Evolutionary conservation across 1,140 invertebrate species (phyloP).

Genomic region (Cyphomyrmex costatus): DNA sequence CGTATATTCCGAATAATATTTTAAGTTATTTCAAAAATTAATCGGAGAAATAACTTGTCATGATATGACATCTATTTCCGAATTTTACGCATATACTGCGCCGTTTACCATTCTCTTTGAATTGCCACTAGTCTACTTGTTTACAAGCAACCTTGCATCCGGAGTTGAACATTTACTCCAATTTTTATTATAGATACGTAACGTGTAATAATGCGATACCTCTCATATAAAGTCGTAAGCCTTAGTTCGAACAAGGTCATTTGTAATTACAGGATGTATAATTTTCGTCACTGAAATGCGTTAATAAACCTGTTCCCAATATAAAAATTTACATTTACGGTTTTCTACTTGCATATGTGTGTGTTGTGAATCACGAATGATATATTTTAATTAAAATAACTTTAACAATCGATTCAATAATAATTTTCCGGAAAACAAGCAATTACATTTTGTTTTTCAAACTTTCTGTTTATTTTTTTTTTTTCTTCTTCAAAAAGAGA

Average conservation of each 20-base stretch:
- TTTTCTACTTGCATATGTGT: slow-evolving; percentile 17
- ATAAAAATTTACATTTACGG: slow-evolving; percentile 57
- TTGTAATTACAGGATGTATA: slow-evolving; percentile 79
- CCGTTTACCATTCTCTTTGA: slow-evolving; percentile 59
- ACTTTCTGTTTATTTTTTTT: slow-evolving; percentile 15
- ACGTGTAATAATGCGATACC: slow-evolving; percentile 81
- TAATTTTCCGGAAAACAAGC: slow-evolving; percentile 56
- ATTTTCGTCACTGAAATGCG: slow-evolving; percentile 71
- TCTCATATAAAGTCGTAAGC: slow-evolving; percentile 83
- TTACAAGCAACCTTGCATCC: slow-evolving; percentile 84
- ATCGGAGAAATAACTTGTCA: slow-evolving; percentile 51
- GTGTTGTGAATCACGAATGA: too few relatives aligned
- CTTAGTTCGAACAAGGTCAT: slow-evolving; percentile 81
- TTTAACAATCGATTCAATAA: not conserved
- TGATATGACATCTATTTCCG: slow-evolving; percentile 65
- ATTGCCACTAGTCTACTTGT: slow-evolving; percentile 72
- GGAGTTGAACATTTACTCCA: slow-evolving; percentile 79
- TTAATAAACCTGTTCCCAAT: slow-evolving; percentile 72
- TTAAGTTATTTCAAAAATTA: slow-evolving; percentile 44
- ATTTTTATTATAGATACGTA: slow-evolving; percentile 77
- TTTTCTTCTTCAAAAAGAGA: slow-evolving; percentile 70
- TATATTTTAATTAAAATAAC: not conserved
- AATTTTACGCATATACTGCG: slow-evolving; percentile 43
- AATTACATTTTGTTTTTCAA: slow-evolving; percentile 26
- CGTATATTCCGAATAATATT: slow-evolving; percentile 23